Base-by-base conservation (phyloP, 1,140 invertebrate genomes). In the Chironomus striatipennis region DNA sequence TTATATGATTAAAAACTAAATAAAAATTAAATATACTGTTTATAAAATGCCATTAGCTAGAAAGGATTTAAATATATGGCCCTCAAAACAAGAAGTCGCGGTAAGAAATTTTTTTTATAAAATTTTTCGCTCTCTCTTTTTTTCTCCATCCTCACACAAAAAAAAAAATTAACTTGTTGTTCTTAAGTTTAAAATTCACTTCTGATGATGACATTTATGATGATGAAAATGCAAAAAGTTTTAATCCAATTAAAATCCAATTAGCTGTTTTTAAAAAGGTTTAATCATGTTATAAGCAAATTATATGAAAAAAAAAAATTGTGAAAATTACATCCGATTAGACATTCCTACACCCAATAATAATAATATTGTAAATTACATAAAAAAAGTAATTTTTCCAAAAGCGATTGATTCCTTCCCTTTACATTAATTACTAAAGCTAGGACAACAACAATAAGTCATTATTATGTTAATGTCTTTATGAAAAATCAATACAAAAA, bases 41-140 rank as follows among this genome's bases (percentile, higher is more conserved):
- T 21, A 17, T 70, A 70, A 70, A 70, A 70, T 70, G 65, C 65
- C 65, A 70, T 70, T 70, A 70, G 65, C 65, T 20, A 18, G 65
- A 70, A 70, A 70, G 18, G 18, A 17, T 70, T 70, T 70, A 20
- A 70, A 70, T 70, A 20, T 70, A 70, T 70, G 65, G 65, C 65
- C 65, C n/a, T 18, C 17, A 70, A 70, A 70, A 9, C 65, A 70
- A 70, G 65, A 70, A 70, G 10, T 70, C 65, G 65, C 17, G 65
- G 65, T 70, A 70, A 20, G 20, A 20, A 70, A 7, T 10, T 20
- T 1, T 18, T 21, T 70, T 21, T 70, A 18, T 17, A 18, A 20
- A 20, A 34, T 34, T 34, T 34, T 34, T 34, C 24, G n/a, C n/a
- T n/a, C n/a, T n/a, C 24, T 34, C 24, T 34, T 5, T 34, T 34